Evolutionary conservation across 30 jellyfish, hydroid and myxozoan species (phyloP).

Genomic region (Aurelia coerulea): DNA sequence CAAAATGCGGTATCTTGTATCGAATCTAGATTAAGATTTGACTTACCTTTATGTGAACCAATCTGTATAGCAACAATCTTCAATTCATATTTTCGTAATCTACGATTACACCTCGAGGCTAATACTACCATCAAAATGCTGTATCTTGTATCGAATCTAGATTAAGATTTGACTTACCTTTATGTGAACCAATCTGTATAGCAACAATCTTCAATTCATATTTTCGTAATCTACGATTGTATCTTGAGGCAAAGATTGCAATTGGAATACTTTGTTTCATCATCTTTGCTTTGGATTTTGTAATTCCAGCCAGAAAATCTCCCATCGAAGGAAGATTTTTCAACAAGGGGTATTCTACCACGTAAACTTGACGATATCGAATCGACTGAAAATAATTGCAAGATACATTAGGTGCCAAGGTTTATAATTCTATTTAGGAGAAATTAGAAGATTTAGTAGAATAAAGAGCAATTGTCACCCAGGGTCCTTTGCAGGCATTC

Average conservation of each 20-base stretch:
- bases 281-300: too few species aligned
- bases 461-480: too few species aligned
- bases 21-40: not conserved
- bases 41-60: slow-evolving; percentile 15
- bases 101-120: not conserved
- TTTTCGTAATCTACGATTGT: not conserved
- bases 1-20: not conserved
- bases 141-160: not conserved
- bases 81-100: slow-evolving; percentile 15
- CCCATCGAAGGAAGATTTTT: not conserved
- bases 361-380: not conserved
- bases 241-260: slow-evolving; percentile 1
- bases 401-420: too few species aligned
- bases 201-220: slow-evolving; percentile 69
- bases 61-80: slow-evolving; percentile 69
- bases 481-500: too few species aligned
- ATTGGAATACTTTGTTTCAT: not conserved
- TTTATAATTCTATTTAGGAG: too few species aligned
- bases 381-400: not conserved
- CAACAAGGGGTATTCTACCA: not conserved
- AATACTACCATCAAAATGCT: not conserved
- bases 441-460: too few species aligned
- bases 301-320: not conserved
- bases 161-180: slow-evolving; percentile 6
- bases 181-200: slow-evolving; percentile 48